phyloP scores from a whole-genome alignment of 2,888 invertebrate species.

The Meiosimyza decipiens region DNA sequence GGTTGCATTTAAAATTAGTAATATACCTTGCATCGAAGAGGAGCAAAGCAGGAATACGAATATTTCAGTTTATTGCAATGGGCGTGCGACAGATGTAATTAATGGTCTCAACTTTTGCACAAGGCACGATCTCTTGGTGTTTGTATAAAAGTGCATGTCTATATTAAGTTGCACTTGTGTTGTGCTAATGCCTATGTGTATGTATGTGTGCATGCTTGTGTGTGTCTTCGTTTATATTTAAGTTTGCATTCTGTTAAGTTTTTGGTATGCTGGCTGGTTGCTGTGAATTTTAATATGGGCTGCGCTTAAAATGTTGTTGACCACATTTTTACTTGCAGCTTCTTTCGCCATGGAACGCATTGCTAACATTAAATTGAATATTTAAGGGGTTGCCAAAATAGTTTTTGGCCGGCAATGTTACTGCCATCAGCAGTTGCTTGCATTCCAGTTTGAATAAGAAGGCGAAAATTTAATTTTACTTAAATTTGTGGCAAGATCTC shows the following conservation, averaged over 20 bases:
- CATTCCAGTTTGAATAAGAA: no score
- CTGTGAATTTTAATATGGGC: slow-evolving; percentile 38
- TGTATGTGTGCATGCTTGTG: slow-evolving; percentile 22
- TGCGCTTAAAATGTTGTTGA: slow-evolving; percentile 43
- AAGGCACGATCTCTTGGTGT: slow-evolving; percentile 7
- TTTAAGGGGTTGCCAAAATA: slow-evolving; percentile 23
- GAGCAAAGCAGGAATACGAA: slow-evolving; percentile 21
- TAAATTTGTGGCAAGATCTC: no score
- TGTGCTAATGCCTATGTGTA: slow-evolving; percentile 37
- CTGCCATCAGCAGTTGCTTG: not conserved
- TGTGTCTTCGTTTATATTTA: slow-evolving; percentile 10
- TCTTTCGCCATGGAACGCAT: not conserved
- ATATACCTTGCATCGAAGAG: not conserved
- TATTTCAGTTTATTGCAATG: slow-evolving; percentile 47
- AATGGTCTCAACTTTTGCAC: slow-evolving; percentile 51
- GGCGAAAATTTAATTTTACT: no score
- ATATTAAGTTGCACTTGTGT: slow-evolving; percentile 17
- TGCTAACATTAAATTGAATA: slow-evolving; percentile 36
- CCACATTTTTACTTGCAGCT: slow-evolving; percentile 35
- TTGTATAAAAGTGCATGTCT: slow-evolving; percentile 43
- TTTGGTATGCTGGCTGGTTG: slow-evolving; percentile 17
- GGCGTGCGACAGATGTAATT: slow-evolving; percentile 51
- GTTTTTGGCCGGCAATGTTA: not conserved
- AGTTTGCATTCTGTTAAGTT: slow-evolving; percentile 32
- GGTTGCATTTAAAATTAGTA: slow-evolving; percentile 41